phyloP scores from a whole-genome alignment of 2,888 invertebrate species.

The Stenoptilia bipunctidactyla region DNA sequence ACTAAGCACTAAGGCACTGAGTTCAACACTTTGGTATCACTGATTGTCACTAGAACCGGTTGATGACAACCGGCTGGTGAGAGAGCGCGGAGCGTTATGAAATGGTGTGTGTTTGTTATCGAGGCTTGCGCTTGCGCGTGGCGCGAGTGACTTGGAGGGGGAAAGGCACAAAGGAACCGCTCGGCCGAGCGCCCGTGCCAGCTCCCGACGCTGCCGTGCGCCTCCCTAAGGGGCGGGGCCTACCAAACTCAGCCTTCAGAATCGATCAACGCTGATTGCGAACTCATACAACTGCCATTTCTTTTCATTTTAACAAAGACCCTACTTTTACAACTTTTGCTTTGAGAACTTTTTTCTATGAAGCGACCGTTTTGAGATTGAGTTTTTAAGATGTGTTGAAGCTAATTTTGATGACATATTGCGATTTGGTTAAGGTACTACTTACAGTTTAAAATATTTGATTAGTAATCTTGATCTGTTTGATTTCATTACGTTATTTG shows the following conservation, averaged over 20 bases:
- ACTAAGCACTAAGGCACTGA: constrained; percentile 49
- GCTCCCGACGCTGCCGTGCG: constrained; percentile 61
- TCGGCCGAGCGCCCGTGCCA: constrained; percentile 48
- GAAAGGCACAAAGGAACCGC: constrained; percentile 61
- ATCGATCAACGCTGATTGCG: constrained; percentile 55
- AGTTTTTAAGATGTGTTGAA: constrained; percentile 34
- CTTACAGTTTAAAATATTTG: too few relatives aligned
- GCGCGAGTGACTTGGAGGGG: constrained; percentile 27
- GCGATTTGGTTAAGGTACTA: too few relatives aligned
- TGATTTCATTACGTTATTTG: too few relatives aligned
- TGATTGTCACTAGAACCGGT: constrained; percentile 59
- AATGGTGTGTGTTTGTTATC: constrained; percentile 62
- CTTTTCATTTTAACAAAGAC: constrained; percentile 28
- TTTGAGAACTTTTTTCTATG: constrained; percentile 32
- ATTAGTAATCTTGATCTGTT: too few relatives aligned
- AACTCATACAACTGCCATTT: too few relatives aligned
- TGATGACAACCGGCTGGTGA: constrained; percentile 60
- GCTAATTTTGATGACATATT: constrained; percentile 63
- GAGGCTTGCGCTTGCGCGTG: constrained; percentile 40
- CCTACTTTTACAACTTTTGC: constrained; percentile 16
- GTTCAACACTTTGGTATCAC: constrained; percentile 45
- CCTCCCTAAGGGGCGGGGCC: constrained; percentile 64
- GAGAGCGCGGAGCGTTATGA: constrained; percentile 66
- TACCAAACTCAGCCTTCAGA: constrained; percentile 56
- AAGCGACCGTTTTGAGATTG: constrained; percentile 16